Percentiles rank a stretch among this genome's conserved stretches.
These are phyloP conservation scores for Echinometra lucunter DNA, from an alignment of 53 echinoderm and acorn worm genomes.

Conservation along the genomic window DNA sequence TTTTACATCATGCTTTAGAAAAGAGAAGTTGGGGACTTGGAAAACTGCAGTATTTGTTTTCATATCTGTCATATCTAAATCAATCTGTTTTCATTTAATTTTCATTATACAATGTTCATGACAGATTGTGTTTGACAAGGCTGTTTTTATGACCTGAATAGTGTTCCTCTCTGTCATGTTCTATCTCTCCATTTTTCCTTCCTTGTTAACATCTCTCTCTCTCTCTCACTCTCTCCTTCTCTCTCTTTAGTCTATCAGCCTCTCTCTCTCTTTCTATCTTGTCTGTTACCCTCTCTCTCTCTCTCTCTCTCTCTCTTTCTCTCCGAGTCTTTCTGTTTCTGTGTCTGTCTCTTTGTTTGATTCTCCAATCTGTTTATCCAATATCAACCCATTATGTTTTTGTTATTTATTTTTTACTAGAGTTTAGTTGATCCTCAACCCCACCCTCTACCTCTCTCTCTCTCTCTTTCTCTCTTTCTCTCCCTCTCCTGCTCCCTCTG, in stretches of 20 bases:
- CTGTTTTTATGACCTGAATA: constrained; percentile 1
- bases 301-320: background rate
- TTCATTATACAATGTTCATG: background rate
- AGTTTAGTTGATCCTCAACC: no score
- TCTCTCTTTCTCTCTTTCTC: background rate
- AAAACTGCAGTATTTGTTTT: background rate
- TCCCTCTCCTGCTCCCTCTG: background rate
- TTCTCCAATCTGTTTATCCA: no score
- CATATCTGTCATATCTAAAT: background rate
- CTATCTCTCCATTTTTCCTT: background rate
- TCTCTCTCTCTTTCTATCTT: background rate
- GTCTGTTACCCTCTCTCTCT: background rate
- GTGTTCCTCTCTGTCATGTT: background rate
- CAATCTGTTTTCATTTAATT: constrained; percentile 14
- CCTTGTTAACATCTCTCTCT: background rate
- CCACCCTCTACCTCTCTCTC: background rate
- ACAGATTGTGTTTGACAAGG: constrained; percentile 12
- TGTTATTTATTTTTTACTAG: no score
- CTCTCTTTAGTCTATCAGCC: background rate
- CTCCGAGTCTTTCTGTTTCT: background rate
- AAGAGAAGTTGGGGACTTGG: background rate
- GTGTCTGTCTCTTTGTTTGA: background rate
- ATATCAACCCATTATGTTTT: no score
- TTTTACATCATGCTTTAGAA: background rate
- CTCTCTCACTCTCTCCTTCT: background rate